Evolutionary conservation across 92 coral and sea anemone genomes (phyloP).

Genomic region (Heliopora coerulea): DNA sequence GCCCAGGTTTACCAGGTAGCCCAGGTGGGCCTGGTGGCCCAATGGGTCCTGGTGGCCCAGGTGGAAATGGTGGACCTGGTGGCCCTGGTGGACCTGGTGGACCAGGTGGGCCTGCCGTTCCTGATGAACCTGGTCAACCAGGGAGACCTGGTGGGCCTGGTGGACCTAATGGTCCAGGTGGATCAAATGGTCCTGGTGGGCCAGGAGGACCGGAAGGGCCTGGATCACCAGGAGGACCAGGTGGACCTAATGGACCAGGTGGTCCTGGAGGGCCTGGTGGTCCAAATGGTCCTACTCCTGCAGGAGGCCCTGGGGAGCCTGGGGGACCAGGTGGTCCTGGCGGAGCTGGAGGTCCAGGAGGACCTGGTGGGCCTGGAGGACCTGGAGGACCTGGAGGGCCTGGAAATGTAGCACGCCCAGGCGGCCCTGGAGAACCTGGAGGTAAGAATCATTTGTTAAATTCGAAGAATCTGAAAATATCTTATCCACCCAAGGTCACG

Average conservation of each 20-base stretch:
- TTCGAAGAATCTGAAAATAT: too few species aligned
- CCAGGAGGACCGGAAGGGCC: conserved; percentile 75
- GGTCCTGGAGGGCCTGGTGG: conserved; percentile 67
- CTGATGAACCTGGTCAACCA: conserved; percentile 51
- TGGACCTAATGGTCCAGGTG: conserved; percentile 65
- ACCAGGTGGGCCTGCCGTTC: conserved; percentile 52
- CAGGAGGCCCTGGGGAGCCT: conserved; percentile 73
- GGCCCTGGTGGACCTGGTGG: conserved; percentile 62
- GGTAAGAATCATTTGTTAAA: too few species aligned
- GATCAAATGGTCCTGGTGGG: conserved; percentile 55
- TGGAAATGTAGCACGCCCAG: conserved; percentile 41
- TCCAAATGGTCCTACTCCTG: conserved; percentile 51
- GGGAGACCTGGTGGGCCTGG: conserved; percentile 60
- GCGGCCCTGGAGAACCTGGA: conserved; percentile 50
- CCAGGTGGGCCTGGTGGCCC: conserved; percentile 32
- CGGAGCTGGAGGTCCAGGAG: conserved; percentile 71
- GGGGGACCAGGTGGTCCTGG: conserved; percentile 68
- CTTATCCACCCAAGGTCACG: too few species aligned
- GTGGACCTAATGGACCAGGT: conserved; percentile 63
- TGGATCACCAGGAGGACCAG: conserved; percentile 85
- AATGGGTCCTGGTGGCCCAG: conserved; percentile 35
- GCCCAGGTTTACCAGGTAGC: conserved; percentile 52
- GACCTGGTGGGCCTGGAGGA: conserved; percentile 56
- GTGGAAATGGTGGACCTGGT: conserved; percentile 65
- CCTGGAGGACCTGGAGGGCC: conserved; percentile 67